A percentile compares a stretch with the other conserved stretches of the same genome.
phyloP scores from a whole-genome alignment of 2,113 vertebrate genomes.

The Myiagra hebetior region DNA sequence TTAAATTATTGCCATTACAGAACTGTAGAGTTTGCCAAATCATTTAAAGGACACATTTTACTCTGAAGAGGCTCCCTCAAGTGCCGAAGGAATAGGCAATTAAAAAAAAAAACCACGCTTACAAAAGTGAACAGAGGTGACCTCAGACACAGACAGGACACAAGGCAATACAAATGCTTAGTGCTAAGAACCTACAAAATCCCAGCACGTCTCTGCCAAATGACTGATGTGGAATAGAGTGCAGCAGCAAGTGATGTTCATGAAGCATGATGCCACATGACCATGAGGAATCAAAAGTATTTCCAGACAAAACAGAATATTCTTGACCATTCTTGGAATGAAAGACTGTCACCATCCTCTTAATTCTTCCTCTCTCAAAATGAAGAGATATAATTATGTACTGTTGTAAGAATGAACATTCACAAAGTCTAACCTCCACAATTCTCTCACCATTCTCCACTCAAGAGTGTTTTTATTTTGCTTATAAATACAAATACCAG shows the following conservation, averaged over 20 bases:
- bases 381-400: background rate
- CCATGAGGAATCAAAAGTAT: background rate
- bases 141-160: background rate
- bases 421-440: background rate
- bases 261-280: background rate
- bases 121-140: background rate
- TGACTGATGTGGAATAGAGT: background rate
- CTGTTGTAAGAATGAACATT: background rate
- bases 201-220: background rate
- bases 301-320: background rate
- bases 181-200: background rate
- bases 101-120: background rate
- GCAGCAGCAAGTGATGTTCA: fast-evolving
- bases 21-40: background rate
- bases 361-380: background rate
- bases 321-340: background rate
- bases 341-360: background rate
- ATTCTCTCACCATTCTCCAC: background rate
- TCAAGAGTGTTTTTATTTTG: background rate
- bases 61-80: background rate
- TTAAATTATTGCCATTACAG: background rate
- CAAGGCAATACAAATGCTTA: background rate
- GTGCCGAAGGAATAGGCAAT: background rate
- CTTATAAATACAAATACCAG: background rate
- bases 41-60: background rate